These are phyloP conservation scores for Oceanodroma tethys DNA, from an alignment of 2,113 vertebrate species.

Conservation along the genomic window DNA sequence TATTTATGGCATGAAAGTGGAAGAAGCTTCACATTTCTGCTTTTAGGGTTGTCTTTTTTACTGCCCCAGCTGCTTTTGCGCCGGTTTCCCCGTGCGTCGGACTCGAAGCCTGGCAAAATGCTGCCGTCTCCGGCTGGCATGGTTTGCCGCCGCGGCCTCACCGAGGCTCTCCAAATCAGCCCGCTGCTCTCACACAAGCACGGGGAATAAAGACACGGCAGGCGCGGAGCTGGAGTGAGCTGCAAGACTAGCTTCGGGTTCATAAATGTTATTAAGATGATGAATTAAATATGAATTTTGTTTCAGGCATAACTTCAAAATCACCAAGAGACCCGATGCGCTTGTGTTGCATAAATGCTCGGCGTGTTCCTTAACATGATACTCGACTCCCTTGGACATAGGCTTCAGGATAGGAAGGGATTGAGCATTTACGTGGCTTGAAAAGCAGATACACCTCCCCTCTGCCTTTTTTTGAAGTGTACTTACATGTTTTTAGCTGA, in stretches of 20 bases:
- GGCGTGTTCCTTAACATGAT: not conserved
- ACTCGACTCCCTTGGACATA: not conserved
- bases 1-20: accelerated
- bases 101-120: not conserved
- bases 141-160: not conserved
- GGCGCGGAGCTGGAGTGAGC: not conserved
- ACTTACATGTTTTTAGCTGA: not conserved
- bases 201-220: not conserved
- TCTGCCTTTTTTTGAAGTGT: not conserved
- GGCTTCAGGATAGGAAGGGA: not conserved
- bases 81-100: accelerated
- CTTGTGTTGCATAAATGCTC: not conserved
- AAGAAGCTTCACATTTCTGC: not conserved
- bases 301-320: not conserved
- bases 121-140: accelerated
- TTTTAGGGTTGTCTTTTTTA: not conserved
- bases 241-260: accelerated
- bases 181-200: accelerated
- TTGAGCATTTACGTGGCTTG: accelerated
- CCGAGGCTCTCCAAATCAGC: not conserved
- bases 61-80: not conserved
- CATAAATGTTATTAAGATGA: not conserved
- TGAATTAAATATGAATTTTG: constrained; percentile 43
- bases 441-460: not conserved
- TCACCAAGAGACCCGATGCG: not conserved